Base-by-base conservation (phyloP, 2,797 vertebrate genomes). In the Oreortyx pictus region DNA sequence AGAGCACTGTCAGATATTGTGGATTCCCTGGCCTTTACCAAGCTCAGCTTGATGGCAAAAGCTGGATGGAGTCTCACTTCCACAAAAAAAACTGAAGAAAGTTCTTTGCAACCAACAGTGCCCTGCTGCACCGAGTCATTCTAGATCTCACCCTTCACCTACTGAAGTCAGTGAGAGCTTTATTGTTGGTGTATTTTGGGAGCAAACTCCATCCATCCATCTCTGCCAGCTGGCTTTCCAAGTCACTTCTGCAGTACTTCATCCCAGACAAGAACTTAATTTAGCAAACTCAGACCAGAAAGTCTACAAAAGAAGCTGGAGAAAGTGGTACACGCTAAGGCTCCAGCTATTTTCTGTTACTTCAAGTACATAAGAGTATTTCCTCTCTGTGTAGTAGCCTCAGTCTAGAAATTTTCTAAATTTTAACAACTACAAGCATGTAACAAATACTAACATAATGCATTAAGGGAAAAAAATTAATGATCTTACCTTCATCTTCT, bases 91-190 rank as follows among this genome's bases (percentile, higher is more conserved):
- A 11, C 27, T 47, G 59, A 60, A 77, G 33, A 77, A 79, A 61
- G 43, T n/a, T 60, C 62, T 35, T 7, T 27, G 47, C 25, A 52
- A 31, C 4, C 56, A 37, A 44, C 0, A 1, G 41, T 35, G 64
- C 0, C 1, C 37, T 1, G 3, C 74, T 27, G 46, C 39, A 31
- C 11, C 0, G 0, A 67, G 52, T 43, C n/a, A 8, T 77, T 77
- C 50, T 62, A 7, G 0, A 24, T 47, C 70, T 92, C 65, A 29
- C 46, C n/a, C 54, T 11, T 41, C 13, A 14, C 35, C 64, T 8
- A 31, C 0, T 78, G 75, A 74, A 77, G 46, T 43, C 62, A 91
- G 23, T 20, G 35, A 71, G 35, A 75, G 59, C 67, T 86, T 85
- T 73, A 64, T 9, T 41, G 75, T 62, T 91, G 85, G 29, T 4